Conservation (phyloP, 64 coral and sea anemone species). For the Cladopsammia gracilis region DNA sequence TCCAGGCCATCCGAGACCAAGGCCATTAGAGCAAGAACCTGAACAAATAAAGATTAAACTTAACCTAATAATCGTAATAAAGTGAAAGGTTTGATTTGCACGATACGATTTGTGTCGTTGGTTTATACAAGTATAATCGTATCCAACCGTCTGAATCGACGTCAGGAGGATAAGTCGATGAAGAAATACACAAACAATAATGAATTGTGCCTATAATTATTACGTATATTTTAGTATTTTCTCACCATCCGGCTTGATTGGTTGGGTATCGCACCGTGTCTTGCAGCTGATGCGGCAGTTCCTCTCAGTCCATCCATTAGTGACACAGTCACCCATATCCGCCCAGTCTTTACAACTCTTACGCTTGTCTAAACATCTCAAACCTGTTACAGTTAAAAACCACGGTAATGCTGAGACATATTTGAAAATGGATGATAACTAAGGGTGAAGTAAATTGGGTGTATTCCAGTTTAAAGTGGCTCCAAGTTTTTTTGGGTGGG, state of each 20-base stretch:
- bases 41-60: too few relatives aligned
- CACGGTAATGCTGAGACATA: neutral
- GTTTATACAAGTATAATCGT: too few relatives aligned
- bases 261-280: constrained; percentile 65
- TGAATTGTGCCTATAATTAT: neutral
- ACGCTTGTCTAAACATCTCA: constrained; percentile 56
- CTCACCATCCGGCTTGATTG: constrained; percentile 64
- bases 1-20: constrained; percentile 79
- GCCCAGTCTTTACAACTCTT: constrained; percentile 49
- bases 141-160: too few relatives aligned
- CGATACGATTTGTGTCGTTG: too few relatives aligned
- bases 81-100: too few relatives aligned
- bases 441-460: too few relatives aligned
- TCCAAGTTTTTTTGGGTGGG: too few relatives aligned
- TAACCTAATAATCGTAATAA: too few relatives aligned
- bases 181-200: too few relatives aligned
- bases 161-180: too few relatives aligned
- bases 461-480: too few relatives aligned
- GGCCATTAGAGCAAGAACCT: constrained; percentile 47
- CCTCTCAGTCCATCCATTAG: constrained; percentile 53
- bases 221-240: neutral
- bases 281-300: constrained; percentile 72
- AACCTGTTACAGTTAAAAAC: neutral
- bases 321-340: constrained; percentile 35
- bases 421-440: too few relatives aligned